These are phyloP conservation scores for Xylocampa areola DNA, from an alignment of 2,888 invertebrate species.

Conservation along the genomic window DNA sequence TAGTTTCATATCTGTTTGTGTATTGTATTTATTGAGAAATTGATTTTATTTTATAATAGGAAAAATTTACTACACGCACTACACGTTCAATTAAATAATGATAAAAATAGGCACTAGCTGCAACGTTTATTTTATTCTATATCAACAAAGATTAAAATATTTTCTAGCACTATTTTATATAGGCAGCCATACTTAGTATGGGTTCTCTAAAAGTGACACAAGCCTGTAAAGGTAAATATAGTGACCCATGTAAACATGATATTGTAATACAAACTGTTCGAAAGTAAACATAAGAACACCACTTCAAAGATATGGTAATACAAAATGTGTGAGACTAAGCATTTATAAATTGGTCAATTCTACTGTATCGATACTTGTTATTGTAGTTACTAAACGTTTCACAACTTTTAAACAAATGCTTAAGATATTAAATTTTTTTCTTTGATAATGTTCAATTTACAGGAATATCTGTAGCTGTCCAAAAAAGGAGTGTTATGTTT, in stretches of 20 bases:
- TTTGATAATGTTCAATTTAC: too few relatives aligned
- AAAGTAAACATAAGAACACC: slow-evolving; percentile 49
- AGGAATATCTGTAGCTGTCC: too few relatives aligned
- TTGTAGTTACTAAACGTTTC: slow-evolving; percentile 20
- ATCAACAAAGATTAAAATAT: background rate
- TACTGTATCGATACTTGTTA: slow-evolving; percentile 19
- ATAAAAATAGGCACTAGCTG: background rate
- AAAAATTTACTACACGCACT: too few relatives aligned
- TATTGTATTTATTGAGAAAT: background rate
- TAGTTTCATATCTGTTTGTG: slow-evolving; percentile 14
- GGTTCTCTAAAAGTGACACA: slow-evolving; percentile 73
- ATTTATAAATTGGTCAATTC: slow-evolving; percentile 32
- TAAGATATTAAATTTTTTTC: too few relatives aligned
- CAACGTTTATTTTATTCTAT: background rate
- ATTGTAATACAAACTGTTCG: slow-evolving; percentile 41
- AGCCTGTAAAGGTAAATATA: slow-evolving; percentile 70
- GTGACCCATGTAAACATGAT: slow-evolving; percentile 51
- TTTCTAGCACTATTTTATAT: slow-evolving; percentile 10
- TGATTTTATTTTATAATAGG: background rate
- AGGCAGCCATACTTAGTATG: slow-evolving; percentile 62
- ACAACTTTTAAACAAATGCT: too few relatives aligned
- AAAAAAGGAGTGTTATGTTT: too few relatives aligned
- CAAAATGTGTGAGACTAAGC: slow-evolving; percentile 19
- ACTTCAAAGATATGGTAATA: slow-evolving; percentile 42
- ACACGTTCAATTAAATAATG: too few relatives aligned